Conservation (phyloP, 2,888 invertebrate genomes). For the Nebria brevicollis region DNA sequence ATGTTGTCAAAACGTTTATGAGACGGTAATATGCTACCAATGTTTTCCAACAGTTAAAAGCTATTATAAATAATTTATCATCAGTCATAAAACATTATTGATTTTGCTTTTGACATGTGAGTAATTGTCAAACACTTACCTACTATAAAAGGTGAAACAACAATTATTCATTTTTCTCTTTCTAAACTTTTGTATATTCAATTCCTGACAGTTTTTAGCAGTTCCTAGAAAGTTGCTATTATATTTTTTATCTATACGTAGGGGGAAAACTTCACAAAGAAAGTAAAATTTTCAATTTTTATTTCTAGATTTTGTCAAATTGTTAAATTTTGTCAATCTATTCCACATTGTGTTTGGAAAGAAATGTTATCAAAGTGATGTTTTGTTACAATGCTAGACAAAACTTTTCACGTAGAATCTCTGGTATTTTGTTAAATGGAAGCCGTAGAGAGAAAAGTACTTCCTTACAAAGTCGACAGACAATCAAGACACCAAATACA, state of each 20-base stretch:
- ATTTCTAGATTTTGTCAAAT: too few relatives aligned
- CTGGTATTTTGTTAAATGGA: conserved; percentile 31
- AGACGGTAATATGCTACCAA: conserved; percentile 5
- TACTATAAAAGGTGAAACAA: conserved; percentile 3
- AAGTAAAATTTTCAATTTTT: too few relatives aligned
- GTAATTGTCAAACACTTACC: conserved; percentile 5
- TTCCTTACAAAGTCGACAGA: conserved; percentile 37
- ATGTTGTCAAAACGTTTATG: conserved; percentile 4
- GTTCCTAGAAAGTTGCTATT: too few relatives aligned
- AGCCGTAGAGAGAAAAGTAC: conserved; percentile 29
- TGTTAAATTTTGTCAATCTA: too few relatives aligned
- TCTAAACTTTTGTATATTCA: too few relatives aligned
- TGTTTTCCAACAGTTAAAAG: conserved; percentile 16
- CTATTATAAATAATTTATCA: conserved; percentile 24
- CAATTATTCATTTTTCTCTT: background rate
- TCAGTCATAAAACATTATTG: conserved; percentile 22
- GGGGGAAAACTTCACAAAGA: too few relatives aligned
- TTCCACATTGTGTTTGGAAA: too few relatives aligned
- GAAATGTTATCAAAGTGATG: too few relatives aligned
- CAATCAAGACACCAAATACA: conserved; percentile 29
- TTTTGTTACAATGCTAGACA: too few relatives aligned
- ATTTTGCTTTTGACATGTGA: conserved; percentile 10
- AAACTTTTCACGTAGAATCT: background rate
- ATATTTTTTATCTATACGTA: too few relatives aligned
- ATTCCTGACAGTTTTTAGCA: too few relatives aligned